Evolutionary conservation across 1,140 invertebrate species (phyloP).

Genomic region (Platorchestia sp.): DNA sequence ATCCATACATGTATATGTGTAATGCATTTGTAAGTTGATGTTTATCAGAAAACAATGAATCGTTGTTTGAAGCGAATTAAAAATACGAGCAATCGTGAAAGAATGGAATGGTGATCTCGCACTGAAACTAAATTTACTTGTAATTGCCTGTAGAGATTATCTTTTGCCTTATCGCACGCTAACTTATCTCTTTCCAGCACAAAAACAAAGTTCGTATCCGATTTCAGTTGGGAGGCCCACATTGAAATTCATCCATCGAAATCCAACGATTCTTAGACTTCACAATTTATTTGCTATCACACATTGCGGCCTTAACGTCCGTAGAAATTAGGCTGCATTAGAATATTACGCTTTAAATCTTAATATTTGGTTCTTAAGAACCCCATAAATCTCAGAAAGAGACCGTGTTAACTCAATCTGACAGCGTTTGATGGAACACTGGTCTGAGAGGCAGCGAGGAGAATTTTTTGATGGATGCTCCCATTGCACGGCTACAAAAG

Average conservation of each 20-base stretch:
- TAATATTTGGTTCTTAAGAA: not conserved
- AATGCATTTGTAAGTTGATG: too few species aligned
- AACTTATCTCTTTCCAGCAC: not conserved
- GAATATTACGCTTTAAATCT: not conserved
- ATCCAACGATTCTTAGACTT: not conserved
- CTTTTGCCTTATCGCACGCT: not conserved
- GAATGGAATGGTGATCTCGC: not conserved
- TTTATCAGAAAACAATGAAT: not conserved
- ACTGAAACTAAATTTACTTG: not conserved
- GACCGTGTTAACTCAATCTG: constrained; percentile 15
- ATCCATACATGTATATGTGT: not conserved
- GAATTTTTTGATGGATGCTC: constrained; percentile 42
- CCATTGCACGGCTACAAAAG: not conserved
- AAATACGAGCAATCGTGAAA: not conserved
- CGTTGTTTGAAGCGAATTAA: not conserved
- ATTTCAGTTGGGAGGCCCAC: not conserved
- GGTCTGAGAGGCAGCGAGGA: not conserved
- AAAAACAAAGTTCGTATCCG: not conserved
- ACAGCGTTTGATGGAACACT: constrained; percentile 8
- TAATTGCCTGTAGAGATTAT: not conserved
- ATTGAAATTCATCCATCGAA: not conserved
- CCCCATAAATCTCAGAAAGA: not conserved
- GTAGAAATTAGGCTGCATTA: not conserved
- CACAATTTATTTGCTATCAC: not conserved
- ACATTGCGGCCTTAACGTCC: not conserved